A percentile compares a stretch with the other conserved stretches of the same genome.
Evolutionary conservation across 2,113 vertebrate genomes (phyloP).

Genomic region (Trochalopteron elliotii): DNA sequence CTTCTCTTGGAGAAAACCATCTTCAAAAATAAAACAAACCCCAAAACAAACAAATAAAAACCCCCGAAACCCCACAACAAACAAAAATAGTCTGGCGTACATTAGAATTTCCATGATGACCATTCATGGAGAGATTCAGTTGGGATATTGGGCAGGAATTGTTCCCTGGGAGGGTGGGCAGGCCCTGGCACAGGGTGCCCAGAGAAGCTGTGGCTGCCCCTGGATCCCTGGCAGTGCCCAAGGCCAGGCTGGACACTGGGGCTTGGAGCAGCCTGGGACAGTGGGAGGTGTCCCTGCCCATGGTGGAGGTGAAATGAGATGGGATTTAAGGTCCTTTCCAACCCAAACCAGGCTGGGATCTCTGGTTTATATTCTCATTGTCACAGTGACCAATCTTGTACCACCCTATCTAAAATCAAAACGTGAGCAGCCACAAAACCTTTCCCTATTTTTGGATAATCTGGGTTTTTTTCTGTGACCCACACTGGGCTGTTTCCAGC

Average conservation of each 20-base stretch:
- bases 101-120: not conserved
- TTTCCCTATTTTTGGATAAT: not conserved
- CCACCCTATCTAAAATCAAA: not conserved
- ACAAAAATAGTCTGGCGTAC: not conserved
- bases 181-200: not conserved
- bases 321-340: not conserved
- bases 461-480: not conserved
- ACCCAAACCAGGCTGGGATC: not conserved
- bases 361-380: not conserved
- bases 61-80: rapidly evolving
- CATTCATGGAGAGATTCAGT: not conserved
- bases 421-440: not conserved
- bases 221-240: not conserved
- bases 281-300: not conserved
- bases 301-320: not conserved
- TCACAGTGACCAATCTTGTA: not conserved
- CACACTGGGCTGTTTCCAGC: not conserved
- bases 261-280: not conserved
- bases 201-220: not conserved
- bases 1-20: not conserved
- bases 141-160: not conserved
- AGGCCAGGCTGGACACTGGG: not conserved
- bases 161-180: not conserved
- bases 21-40: rapidly evolving
- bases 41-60: not conserved